These are phyloP conservation scores for Crematogaster levior DNA, from an alignment of 2,888 invertebrate species.

Conservation along the genomic window DNA sequence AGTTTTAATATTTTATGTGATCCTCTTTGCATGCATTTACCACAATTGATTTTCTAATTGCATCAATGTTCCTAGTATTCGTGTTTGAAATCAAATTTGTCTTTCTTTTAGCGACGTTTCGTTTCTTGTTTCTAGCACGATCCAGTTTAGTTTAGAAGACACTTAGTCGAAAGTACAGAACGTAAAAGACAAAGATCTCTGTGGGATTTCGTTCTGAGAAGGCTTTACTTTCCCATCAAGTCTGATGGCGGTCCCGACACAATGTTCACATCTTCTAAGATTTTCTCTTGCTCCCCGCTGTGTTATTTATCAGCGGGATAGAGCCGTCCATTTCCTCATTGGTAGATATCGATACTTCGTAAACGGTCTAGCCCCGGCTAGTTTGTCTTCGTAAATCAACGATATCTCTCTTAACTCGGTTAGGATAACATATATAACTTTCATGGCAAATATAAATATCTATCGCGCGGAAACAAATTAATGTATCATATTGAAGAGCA, in stretches of 20 bases:
- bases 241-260: constrained; percentile 62
- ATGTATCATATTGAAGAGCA: background rate
- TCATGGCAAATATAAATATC: constrained; percentile 10
- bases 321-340: constrained; percentile 60
- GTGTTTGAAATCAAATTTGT: background rate
- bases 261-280: constrained; percentile 75
- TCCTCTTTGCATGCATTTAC: background rate
- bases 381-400: constrained; percentile 53
- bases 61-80: background rate
- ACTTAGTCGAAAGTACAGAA: constrained; percentile 33
- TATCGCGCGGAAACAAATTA: background rate
- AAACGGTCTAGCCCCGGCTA: constrained; percentile 20
- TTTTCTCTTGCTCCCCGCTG: constrained; percentile 65
- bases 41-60: background rate
- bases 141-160: constrained; percentile 34
- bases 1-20: background rate
- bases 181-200: constrained; percentile 41
- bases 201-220: constrained; percentile 66
- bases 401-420: constrained; percentile 2
- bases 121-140: background rate
- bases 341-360: constrained; percentile 61
- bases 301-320: constrained; percentile 68
- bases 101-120: background rate
- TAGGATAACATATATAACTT: constrained; percentile 13
- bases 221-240: constrained; percentile 69